phyloP scores from a whole-genome alignment of 1,140 invertebrate genomes.

The Rhopalosiphum padi region DNA sequence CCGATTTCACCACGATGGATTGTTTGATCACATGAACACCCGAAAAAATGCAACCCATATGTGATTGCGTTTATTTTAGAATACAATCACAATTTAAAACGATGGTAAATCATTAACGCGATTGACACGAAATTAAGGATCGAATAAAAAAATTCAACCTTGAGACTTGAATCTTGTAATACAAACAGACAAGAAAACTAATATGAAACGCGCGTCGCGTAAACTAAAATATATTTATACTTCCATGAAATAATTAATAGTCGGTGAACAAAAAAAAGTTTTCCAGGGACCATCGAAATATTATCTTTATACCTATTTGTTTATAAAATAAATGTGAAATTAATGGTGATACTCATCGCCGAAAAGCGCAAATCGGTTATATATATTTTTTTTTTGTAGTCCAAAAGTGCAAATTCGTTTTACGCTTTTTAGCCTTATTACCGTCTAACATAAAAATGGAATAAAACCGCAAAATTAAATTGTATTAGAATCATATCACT shows the following conservation, averaged over 20 bases:
- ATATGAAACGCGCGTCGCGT: rapidly evolving
- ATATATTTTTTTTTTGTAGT: too few relatives aligned
- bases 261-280: neutral
- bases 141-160: neutral
- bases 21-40: neutral
- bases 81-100: neutral
- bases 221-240: neutral
- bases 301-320: neutral
- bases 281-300: neutral
- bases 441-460: too few relatives aligned
- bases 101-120: neutral
- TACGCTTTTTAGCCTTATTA: too few relatives aligned
- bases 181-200: too few relatives aligned
- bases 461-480: too few relatives aligned
- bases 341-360: too few relatives aligned
- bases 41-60: neutral
- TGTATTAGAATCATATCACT: too few relatives aligned
- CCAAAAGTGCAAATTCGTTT: too few relatives aligned
- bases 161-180: neutral
- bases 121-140: neutral
- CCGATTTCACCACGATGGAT: too few relatives aligned
- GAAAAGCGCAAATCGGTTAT: too few relatives aligned
- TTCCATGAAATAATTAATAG: neutral
- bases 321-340: too few relatives aligned
- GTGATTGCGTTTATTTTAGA: too few relatives aligned